Evolutionary conservation across 2,888 invertebrate species (phyloP).

Genomic region (Branchipolynoe longqiensis): DNA sequence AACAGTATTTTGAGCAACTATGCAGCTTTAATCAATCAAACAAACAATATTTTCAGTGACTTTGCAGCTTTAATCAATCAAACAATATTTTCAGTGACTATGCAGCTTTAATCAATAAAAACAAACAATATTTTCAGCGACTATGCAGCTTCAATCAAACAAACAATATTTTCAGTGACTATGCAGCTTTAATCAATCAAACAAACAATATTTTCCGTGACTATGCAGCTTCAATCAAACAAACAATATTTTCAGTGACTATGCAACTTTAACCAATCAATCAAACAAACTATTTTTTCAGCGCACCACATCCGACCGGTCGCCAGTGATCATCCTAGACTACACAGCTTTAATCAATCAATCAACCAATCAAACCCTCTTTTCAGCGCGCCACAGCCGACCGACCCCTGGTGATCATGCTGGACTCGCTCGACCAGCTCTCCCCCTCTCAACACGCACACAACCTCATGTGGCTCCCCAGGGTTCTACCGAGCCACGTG

Average conservation of each 20-base stretch:
- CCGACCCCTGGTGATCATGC: constrained; percentile 69
- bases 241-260: too few relatives aligned
- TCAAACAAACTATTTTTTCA: too few relatives aligned
- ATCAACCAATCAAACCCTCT: not conserved
- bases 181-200: not conserved
- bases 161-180: not conserved
- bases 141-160: too few relatives aligned
- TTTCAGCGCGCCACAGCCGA: constrained; percentile 68
- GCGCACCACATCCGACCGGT: too few relatives aligned
- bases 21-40: not conserved
- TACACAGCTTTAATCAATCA: not conserved
- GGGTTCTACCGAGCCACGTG: constrained; percentile 67
- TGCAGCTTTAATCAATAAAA: too few relatives aligned
- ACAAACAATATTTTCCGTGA: not conserved
- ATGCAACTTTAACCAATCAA: too few relatives aligned
- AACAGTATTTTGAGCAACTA: not conserved
- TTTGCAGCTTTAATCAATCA: too few relatives aligned
- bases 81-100: too few relatives aligned
- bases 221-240: too few relatives aligned
- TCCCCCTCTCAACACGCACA: constrained; percentile 67
- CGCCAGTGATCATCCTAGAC: not conserved
- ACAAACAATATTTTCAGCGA: too few relatives aligned
- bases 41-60: not conserved
- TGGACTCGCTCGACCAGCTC: constrained; percentile 74
- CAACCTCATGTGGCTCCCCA: constrained; percentile 71